These are phyloP conservation scores for Oscheius sp. DNA, from an alignment of 2,888 invertebrate genomes.

Conservation along the genomic window DNA sequence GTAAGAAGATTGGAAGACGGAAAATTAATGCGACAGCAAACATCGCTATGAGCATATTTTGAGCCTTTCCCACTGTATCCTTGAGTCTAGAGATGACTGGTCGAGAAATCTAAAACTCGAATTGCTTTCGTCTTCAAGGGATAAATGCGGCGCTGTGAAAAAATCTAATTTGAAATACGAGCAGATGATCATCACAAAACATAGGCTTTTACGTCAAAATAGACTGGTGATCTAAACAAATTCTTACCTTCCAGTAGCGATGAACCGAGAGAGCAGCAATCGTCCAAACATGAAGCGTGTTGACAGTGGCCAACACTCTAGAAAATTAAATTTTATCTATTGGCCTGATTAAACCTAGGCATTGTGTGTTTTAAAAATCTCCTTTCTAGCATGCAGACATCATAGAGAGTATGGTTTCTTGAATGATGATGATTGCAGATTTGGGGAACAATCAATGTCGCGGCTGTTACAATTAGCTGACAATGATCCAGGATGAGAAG, in stretches of 20 bases:
- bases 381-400: conserved; percentile 65
- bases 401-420: conserved; percentile 48
- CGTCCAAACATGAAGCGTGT: conserved; percentile 68
- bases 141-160: not conserved
- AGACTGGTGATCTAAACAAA: not conserved
- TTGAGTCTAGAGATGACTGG: conserved; percentile 66
- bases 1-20: conserved; percentile 63
- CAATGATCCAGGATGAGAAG: conserved; percentile 64
- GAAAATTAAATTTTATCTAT: conserved; percentile 4
- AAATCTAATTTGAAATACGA: conserved; percentile 8
- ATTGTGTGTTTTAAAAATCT: conserved; percentile 62
- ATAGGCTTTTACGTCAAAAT: conserved; percentile 15
- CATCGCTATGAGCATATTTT: conserved; percentile 55
- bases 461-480: conserved; percentile 59
- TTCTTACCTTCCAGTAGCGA: conserved; percentile 68
- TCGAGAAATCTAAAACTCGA: conserved; percentile 62
- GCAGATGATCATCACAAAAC: not conserved
- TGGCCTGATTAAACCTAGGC: conserved; percentile 49
- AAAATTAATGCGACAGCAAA: conserved; percentile 54
- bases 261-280: conserved; percentile 67
- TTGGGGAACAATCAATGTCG: conserved; percentile 46
- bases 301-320: conserved; percentile 62
- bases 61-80: conserved; percentile 65
- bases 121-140: not conserved
- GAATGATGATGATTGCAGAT: conserved; percentile 46